These are phyloP conservation scores for Pocillopora damicornis DNA, from an alignment of 64 coral and sea anemone genomes.

Conservation along the genomic window DNA sequence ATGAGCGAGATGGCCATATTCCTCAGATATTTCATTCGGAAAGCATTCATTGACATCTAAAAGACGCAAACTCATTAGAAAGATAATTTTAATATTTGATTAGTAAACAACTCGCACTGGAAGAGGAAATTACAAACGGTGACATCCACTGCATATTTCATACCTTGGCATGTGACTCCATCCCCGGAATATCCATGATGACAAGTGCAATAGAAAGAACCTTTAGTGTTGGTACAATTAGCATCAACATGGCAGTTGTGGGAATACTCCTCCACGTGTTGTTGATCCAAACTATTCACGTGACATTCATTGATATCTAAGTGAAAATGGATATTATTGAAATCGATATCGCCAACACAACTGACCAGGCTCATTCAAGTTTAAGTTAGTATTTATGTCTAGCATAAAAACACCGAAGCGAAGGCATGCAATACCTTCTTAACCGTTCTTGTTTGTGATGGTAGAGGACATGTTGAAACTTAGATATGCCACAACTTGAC, in stretches of 20 bases:
- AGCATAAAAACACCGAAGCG: too few species aligned
- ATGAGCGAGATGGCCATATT: neutral
- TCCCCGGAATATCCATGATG: slow-evolving; percentile 2
- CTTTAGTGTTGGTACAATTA: slow-evolving; percentile 11
- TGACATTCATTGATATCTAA: slow-evolving; percentile 71
- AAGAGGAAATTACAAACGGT: neutral
- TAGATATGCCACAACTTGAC: too few species aligned
- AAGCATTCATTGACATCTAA: slow-evolving; percentile 62
- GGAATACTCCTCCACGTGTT: slow-evolving; percentile 37
- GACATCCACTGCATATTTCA: neutral
- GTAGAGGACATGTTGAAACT: too few species aligned
- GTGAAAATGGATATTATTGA: neutral
- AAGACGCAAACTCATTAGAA: too few species aligned
- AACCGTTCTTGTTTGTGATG: too few species aligned
- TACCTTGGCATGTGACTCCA: neutral
- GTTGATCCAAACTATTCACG: neutral
- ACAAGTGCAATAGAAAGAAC: slow-evolving; percentile 20
- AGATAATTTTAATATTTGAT: too few species aligned
- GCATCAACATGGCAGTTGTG: neutral
- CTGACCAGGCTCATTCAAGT: too few species aligned
- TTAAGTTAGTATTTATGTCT: too few species aligned
- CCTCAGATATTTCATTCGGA: neutral
- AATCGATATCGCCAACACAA: neutral
- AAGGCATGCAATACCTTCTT: too few species aligned
- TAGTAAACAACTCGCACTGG: too few species aligned